phyloP scores from a whole-genome alignment of 2,113 vertebrate species.

The Hippocampus abdominalis region DNA sequence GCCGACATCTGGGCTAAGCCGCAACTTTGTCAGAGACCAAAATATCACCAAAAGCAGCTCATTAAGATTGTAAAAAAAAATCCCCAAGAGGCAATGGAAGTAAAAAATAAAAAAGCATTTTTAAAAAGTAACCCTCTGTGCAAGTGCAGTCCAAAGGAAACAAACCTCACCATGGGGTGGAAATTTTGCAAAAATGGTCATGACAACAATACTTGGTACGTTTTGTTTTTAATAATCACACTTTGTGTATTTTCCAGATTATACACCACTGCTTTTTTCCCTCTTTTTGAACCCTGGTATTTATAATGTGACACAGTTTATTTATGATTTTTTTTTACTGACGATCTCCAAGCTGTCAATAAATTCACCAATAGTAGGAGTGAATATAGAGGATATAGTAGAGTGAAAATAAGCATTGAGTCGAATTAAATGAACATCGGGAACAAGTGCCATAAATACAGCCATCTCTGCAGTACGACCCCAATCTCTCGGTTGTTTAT shows the following conservation, averaged over 20 bases:
- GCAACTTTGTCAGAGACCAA: constrained; percentile 25
- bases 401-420: too few relatives aligned
- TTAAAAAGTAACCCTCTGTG: constrained; percentile 11
- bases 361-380: too few relatives aligned
- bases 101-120: neutral
- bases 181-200: constrained; percentile 41
- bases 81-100: constrained; percentile 5
- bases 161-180: constrained; percentile 6
- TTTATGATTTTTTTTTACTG: too few relatives aligned
- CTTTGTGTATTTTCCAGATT: neutral
- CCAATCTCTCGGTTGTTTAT: too few relatives aligned
- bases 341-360: too few relatives aligned
- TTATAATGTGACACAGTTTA: too few relatives aligned
- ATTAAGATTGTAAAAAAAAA: constrained; percentile 20
- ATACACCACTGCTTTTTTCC: too few relatives aligned
- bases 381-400: too few relatives aligned
- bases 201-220: constrained; percentile 13
- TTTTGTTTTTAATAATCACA: neutral
- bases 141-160: constrained; percentile 32
- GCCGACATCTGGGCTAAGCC: constrained; percentile 27
- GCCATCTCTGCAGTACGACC: too few relatives aligned
- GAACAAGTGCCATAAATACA: too few relatives aligned
- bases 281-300: too few relatives aligned
- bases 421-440: too few relatives aligned
- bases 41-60: constrained; percentile 33